Evolutionary conservation across 2,797 vertebrate genomes (phyloP).

Genomic region (Poecilia gillii): DNA sequence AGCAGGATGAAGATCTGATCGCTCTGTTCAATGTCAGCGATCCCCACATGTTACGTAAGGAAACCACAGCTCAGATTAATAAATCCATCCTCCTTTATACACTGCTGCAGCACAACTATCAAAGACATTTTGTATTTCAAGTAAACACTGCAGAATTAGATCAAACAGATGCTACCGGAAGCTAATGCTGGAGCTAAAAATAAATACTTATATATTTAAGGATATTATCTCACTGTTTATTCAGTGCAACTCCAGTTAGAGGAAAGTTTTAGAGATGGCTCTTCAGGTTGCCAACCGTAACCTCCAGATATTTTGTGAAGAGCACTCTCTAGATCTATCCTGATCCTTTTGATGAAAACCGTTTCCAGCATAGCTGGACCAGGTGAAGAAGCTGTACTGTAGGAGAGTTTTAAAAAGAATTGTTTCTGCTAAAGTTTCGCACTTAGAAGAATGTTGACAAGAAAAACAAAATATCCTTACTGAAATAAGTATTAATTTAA

Average conservation of each 20-base stretch:
- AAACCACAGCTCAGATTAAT: constrained; percentile 30
- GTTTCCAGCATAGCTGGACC: background rate
- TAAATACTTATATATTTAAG: background rate
- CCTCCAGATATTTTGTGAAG: background rate
- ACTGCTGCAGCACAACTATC: background rate
- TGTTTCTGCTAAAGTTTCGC: background rate
- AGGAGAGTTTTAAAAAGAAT: background rate
- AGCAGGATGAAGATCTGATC: constrained; percentile 9
- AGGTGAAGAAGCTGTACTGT: background rate
- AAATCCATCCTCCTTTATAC: background rate
- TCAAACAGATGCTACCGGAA: constrained; percentile 17
- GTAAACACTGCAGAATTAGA: constrained; percentile 19
- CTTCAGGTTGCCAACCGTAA: background rate
- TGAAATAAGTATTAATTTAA: background rate
- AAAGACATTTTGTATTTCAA: constrained; percentile 15
- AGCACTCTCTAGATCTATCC: background rate
- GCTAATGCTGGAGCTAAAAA: constrained; percentile 5
- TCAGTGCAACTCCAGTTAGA: background rate
- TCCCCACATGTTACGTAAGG: background rate
- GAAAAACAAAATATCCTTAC: background rate
- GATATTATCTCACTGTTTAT: background rate
- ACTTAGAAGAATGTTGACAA: background rate
- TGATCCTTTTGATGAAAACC: background rate
- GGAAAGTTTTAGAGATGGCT: background rate
- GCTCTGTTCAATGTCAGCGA: background rate